A percentile compares a stretch with the other conserved stretches of the same genome.
phyloP scores from a whole-genome alignment of 2,888 invertebrate species.

The Drosophila mercatorum region DNA sequence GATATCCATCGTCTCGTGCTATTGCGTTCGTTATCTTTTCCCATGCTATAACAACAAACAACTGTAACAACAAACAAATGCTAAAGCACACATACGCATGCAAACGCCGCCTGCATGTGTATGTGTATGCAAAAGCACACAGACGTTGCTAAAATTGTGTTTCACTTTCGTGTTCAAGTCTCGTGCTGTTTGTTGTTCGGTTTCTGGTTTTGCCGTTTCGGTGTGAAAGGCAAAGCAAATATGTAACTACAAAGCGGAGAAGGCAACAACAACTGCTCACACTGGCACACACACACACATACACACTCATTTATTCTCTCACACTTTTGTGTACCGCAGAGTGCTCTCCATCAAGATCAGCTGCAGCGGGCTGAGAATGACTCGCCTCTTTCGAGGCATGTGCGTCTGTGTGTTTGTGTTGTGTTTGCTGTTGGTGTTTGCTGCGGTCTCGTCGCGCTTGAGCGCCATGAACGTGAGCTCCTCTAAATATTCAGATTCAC shows the following conservation, averaged over 20 bases:
- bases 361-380: conserved; percentile 65
- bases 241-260: conserved; percentile 53
- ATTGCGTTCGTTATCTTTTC: conserved; percentile 68
- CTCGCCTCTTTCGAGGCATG: conserved; percentile 41
- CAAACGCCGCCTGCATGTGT: conserved; percentile 6
- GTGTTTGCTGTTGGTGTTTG: conserved; percentile 32
- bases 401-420: conserved; percentile 4
- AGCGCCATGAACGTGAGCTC: conserved; percentile 51
- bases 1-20: conserved; percentile 59
- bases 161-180: conserved; percentile 75
- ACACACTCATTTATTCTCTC: conserved; percentile 35
- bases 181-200: conserved; percentile 67
- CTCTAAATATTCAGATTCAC: conserved; percentile 48
- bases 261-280: conserved; percentile 25
- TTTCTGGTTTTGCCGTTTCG: conserved; percentile 58
- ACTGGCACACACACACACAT: background rate
- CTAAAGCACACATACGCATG: conserved; percentile 34
- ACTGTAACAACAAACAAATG: conserved; percentile 52
- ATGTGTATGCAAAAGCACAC: conserved; percentile 30
- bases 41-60: conserved; percentile 56
- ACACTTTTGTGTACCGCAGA: conserved; percentile 40
- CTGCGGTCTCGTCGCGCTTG: conserved; percentile 49
- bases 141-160: conserved; percentile 54
- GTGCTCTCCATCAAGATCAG: conserved; percentile 69
- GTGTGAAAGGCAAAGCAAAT: conserved; percentile 57